Evolutionary conservation across 2,113 vertebrate genomes (phyloP).

Genomic region (Loxodonta africana): DNA sequence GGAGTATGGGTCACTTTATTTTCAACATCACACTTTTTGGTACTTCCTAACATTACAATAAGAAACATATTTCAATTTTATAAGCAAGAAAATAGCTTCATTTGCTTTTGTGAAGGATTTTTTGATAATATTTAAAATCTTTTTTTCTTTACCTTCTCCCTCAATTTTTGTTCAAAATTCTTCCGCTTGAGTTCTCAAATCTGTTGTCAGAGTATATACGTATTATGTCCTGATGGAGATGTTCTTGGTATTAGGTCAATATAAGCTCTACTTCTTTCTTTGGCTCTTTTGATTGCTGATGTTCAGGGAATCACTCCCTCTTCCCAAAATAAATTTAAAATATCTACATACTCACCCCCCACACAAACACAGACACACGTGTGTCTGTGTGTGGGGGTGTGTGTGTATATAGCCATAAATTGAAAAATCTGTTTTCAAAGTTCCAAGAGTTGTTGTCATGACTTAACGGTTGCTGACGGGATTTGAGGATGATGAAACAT

Average conservation of each 20-base stretch:
- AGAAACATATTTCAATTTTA: constrained; percentile 12
- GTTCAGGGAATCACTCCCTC: neutral
- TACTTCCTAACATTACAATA: neutral
- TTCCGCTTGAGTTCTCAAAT: neutral
- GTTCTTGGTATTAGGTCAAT: neutral
- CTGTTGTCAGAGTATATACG: fast-evolving
- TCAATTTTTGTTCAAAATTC: neutral
- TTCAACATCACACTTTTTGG: neutral
- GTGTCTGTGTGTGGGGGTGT: neutral
- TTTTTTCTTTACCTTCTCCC: neutral
- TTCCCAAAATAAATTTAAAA: neutral
- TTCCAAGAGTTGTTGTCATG: neutral
- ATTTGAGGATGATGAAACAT: neutral
- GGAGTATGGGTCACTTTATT: neutral
- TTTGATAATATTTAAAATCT: neutral
- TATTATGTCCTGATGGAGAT: neutral
- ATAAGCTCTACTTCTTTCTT: neutral
- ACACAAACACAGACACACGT: neutral
- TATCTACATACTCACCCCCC: neutral
- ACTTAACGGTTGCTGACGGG: neutral
- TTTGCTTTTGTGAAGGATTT: neutral
- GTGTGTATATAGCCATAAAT: neutral
- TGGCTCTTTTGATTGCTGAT: neutral
- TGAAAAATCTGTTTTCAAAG: constrained; percentile 19
- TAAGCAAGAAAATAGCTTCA: neutral